Evolutionary conservation across 2,797 vertebrate species (phyloP).

Genomic region (Crax fasciolata): DNA sequence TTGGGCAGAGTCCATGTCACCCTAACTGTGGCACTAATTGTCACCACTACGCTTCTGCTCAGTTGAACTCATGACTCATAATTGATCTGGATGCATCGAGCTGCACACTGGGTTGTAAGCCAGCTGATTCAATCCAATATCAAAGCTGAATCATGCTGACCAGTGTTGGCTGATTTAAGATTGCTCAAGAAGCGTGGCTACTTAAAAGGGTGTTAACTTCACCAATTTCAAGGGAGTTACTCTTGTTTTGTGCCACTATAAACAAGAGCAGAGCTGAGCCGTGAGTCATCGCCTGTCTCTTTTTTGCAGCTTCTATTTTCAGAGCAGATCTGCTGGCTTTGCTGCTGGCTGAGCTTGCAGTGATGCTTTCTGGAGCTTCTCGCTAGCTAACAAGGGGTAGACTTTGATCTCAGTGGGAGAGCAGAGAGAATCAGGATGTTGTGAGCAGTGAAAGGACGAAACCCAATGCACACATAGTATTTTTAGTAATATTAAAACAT

Average conservation of each 20-base stretch:
- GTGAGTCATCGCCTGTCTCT: slow-evolving; percentile 18
- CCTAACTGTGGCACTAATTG: neutral
- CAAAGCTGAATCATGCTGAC: neutral
- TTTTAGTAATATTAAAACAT: slow-evolving; percentile 45
- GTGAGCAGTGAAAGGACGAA: neutral
- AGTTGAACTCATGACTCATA: neutral
- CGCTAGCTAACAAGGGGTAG: slow-evolving; percentile 10
- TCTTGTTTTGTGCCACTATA: slow-evolving; percentile 54
- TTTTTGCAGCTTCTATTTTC: slow-evolving; percentile 59
- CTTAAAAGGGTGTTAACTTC: slow-evolving; percentile 38
- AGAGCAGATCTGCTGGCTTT: slow-evolving; percentile 49
- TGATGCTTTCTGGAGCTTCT: slow-evolving; percentile 44
- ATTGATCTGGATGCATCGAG: neutral
- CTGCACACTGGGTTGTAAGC: neutral
- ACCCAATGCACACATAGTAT: neutral
- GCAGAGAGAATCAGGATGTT: neutral
- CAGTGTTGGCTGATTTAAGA: neutral
- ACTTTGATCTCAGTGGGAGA: slow-evolving; percentile 60
- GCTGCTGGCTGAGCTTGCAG: slow-evolving; percentile 26
- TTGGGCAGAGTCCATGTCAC: neutral
- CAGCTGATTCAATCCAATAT: neutral
- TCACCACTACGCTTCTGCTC: neutral
- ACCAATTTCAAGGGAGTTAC: slow-evolving; percentile 29
- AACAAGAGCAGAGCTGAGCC: slow-evolving; percentile 28
- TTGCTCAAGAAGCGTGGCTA: neutral